Percentiles rank a stretch among this genome's conserved stretches.
These are phyloP conservation scores for Hirtodrosophila cameraria DNA, from an alignment of 2,888 invertebrate genomes.

Conservation along the genomic window DNA sequence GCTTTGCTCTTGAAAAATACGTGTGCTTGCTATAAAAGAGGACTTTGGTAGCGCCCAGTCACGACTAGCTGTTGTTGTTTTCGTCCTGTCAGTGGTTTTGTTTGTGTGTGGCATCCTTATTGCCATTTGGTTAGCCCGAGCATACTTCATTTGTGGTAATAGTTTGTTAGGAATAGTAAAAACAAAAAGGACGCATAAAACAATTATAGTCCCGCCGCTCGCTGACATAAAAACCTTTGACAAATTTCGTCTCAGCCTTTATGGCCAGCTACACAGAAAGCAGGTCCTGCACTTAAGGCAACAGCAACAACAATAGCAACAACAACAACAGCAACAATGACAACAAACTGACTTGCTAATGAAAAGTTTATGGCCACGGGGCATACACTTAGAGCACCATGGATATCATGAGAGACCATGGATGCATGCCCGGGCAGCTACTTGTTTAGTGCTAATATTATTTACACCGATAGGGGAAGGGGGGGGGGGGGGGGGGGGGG, in stretches of 20 bases:
- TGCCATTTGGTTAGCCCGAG: conserved; percentile 30
- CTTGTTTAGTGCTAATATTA: conserved; percentile 71
- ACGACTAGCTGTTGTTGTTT: conserved; percentile 15
- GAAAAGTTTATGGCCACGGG: conserved; percentile 72
- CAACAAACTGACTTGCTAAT: conserved; percentile 67
- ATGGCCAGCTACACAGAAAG: conserved; percentile 16
- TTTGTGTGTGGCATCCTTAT: no score
- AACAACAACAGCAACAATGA: conserved; percentile 22
- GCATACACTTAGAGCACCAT: conserved; percentile 42
- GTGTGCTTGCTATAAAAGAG: conserved; percentile 23
- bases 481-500: background rate
- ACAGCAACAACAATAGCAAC: conserved; percentile 15
- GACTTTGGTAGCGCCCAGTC: conserved; percentile 22
- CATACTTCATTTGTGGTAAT: conserved; percentile 55
- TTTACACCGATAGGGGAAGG: conserved; percentile 47
- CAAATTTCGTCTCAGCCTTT: conserved; percentile 60
- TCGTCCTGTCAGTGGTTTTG: background rate
- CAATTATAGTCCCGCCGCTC: conserved; percentile 74
- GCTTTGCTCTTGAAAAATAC: conserved; percentile 13
- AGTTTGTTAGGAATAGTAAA: conserved; percentile 70
- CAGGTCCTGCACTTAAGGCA: conserved; percentile 55
- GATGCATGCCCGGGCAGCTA: conserved; percentile 8
- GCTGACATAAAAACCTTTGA: conserved; percentile 72
- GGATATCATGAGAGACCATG: conserved; percentile 4
- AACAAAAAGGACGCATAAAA: conserved; percentile 68